Conservation (phyloP, 2,888 invertebrate genomes). For the Cephus pygmeus region DNA sequence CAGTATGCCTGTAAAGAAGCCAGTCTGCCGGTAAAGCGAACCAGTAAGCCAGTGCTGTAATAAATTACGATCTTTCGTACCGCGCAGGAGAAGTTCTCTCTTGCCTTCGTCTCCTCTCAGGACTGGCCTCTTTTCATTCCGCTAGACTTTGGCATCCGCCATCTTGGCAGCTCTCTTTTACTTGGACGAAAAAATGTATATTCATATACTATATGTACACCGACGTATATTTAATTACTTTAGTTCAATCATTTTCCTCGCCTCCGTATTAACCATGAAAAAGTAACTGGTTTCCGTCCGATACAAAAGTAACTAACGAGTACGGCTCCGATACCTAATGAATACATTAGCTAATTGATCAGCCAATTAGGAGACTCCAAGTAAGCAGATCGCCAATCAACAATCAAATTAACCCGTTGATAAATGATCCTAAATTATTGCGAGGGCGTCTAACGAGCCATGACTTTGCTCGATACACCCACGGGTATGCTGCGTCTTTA, state of each 20-base stretch:
- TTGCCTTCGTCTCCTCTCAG: background rate
- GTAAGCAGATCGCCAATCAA: background rate
- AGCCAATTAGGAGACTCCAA: background rate
- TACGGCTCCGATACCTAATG: background rate
- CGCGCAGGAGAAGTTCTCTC: background rate
- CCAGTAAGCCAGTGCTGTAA: conserved; percentile 4
- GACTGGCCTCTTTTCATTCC: background rate
- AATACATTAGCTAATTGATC: background rate
- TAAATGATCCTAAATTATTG: background rate
- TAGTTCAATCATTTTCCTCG: background rate
- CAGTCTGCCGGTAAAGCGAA: background rate
- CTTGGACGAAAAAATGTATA: background rate
- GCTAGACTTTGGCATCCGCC: background rate
- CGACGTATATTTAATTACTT: background rate
- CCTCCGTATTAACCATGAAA: background rate
- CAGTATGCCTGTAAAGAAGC: background rate
- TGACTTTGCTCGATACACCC: background rate
- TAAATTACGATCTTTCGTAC: conserved; percentile 6
- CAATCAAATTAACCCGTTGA: background rate
- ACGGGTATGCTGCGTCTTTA: background rate
- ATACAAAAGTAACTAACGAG: background rate
- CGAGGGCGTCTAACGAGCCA: background rate
- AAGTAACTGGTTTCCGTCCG: background rate
- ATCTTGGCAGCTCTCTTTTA: background rate
- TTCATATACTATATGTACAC: background rate